Percentiles rank a stretch among this genome's conserved stretches.
Conservation (phyloP, 2,797 vertebrate species). For the Halcyon leucocephala region DNA sequence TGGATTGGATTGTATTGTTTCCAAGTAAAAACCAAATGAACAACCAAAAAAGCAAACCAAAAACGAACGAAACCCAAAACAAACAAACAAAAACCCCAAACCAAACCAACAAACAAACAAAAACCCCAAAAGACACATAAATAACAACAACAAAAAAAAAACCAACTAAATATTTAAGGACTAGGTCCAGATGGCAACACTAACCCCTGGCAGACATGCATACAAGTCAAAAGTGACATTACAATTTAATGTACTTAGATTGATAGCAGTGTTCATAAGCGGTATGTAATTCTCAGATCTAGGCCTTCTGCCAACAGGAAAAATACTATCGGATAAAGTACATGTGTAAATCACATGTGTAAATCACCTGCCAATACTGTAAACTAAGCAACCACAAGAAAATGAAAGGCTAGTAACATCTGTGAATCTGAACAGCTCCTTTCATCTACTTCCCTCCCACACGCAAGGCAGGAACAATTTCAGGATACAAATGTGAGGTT, state of each 20-base stretch:
- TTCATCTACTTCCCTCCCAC: not conserved
- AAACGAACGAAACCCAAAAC: no score
- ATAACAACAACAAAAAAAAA: no score
- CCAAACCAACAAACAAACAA: no score
- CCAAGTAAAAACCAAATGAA: not conserved
- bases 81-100: no score
- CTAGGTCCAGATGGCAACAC: not conserved
- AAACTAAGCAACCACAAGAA: not conserved
- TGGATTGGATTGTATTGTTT: not conserved
- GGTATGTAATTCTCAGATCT: not conserved
- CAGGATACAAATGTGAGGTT: not conserved
- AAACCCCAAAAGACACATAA: no score
- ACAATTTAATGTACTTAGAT: constrained; percentile 2
- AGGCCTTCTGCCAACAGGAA: not conserved
- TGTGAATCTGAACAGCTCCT: not conserved
- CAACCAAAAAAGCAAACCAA: not conserved
- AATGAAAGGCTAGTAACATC: not conserved
- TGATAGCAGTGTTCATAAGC: not conserved
- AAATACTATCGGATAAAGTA: not conserved
- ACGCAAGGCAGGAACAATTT: not conserved
- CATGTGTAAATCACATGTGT: not conserved
- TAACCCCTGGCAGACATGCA: not conserved
- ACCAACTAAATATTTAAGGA: not conserved
- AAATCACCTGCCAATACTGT: not conserved
- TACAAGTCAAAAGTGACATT: constrained; percentile 1